Base-by-base conservation (phyloP, 2,113 vertebrate genomes). In the Vidua macroura region DNA sequence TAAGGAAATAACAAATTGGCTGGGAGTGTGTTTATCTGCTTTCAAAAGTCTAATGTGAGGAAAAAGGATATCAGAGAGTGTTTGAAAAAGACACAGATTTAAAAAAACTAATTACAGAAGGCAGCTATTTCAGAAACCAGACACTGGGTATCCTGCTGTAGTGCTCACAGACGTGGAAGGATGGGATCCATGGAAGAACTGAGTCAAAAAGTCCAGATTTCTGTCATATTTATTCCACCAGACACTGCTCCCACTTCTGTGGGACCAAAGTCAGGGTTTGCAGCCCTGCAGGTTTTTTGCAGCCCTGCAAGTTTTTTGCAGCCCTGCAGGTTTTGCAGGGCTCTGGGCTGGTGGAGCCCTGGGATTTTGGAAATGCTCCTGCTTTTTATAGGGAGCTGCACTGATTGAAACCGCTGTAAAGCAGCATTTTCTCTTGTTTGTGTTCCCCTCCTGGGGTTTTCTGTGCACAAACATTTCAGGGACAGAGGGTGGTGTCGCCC, bases 1-100 rank as follows among this genome's bases (percentile, higher is more conserved):
- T 52, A 83, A 92, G 68, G 68, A 85, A 86, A 66, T n/a, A 91
- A 85, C 1, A 1, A 79, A 43, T 51, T 90, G 84, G 43, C 69
- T 90, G 25, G 22, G 77, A 94, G 10, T 19, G 37, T 84, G 77
- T 77, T 89, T 89, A 68, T 82, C 78, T 91, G n/a, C 51, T 76
- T 84, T 79, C 55, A 85, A 58, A 92, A 70, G 23, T 72, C 49
- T 30, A 35, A 25, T 15, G 28, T 30, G 41, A 68, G 41, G 41
- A 18, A 3, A 66, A 87, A 53, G 9, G 55, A 70, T 24, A 43
- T 13, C 43, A 46, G 46, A 49, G 46, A 59, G 27, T 48, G 55
- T 66, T 49, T 77, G 46, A 66, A 69, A 91, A 53, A 81, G 27
- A 53, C 25, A 49, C 16, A 12, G 28, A 8, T 82, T 74, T 3